Base-by-base conservation (phyloP, 2,113 vertebrate genomes). In the Oryzias curvinotus region DNA sequence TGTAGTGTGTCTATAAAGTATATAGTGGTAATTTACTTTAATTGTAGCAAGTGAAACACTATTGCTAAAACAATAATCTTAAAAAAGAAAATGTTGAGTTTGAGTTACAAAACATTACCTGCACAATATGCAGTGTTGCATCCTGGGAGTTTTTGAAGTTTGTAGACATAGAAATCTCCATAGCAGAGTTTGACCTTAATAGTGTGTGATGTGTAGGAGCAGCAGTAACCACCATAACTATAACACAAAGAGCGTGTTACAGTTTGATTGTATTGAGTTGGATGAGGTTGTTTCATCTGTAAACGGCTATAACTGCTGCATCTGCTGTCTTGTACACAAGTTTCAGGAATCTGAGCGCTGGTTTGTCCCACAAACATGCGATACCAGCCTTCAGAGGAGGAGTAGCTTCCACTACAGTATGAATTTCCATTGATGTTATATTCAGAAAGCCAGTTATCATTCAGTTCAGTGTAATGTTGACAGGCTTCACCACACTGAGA, bases 161-260 rank as follows among this genome's bases (percentile, higher is more conserved):
- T 90, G 68, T 88, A 88, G 52, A 90, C 71, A 1, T 83, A 86
- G 47, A 51, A 87, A 54, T 63, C 41, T 61, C 62, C 62, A 52
- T 52, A 46, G 68, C 87, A 90, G 43, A 47, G 75, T 51, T 88
- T 90, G 8, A 88, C 72, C 15, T 83, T 61, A 47, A 89, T 88
- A 19, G 1, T 36, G 23, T 52, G 4, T 21, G 53, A 7, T 0
- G 0, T 0, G 36, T 26, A 83, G 0, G 0, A 0, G 43, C 85
- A 88, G 66, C 85, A 89, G 6, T 0, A 4, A 1, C 5, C 3
- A 0, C 0, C 0, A 52, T 55, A 77, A 14, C 1, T 0, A 43
- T 0, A 36, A 51, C 85, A 85, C 18, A 80, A 49, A 5, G 13
- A 18, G 6, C 76, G 70, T 10, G 0, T 23, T 15, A 79, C 83